These are phyloP conservation scores for Ciconia maguari DNA, from an alignment of 2,113 vertebrate genomes.

Conservation along the genomic window DNA sequence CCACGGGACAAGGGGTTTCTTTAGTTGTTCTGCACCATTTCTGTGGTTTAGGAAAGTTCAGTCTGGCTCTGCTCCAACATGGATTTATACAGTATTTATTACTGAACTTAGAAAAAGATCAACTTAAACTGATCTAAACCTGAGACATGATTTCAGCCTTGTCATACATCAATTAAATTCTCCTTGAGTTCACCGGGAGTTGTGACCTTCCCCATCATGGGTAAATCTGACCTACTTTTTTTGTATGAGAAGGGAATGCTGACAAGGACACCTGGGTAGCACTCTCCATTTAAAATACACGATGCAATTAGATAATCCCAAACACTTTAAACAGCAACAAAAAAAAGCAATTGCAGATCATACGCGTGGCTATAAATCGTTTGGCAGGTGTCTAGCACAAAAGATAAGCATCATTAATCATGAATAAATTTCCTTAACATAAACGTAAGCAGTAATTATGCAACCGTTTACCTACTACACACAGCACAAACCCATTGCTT, in stretches of 20 bases:
- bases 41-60: neutral
- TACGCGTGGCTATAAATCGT: neutral
- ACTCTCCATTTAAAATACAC: conserved; percentile 1
- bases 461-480: conserved; percentile 66
- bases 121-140: neutral
- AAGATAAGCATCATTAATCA: conserved; percentile 50
- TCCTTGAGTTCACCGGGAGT: neutral
- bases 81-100: neutral
- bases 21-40: neutral
- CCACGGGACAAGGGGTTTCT: neutral
- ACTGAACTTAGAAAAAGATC: neutral
- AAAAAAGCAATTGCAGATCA: neutral
- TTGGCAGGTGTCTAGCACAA: conserved; percentile 45
- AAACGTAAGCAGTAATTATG: conserved; percentile 5
- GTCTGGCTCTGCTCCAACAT: neutral
- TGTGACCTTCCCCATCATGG: neutral
- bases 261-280: conserved; percentile 17
- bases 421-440: conserved; percentile 38
- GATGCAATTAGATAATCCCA: conserved; percentile 2
- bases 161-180: conserved; percentile 18
- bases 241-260: neutral
- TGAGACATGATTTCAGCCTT: conserved; percentile 4
- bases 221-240: neutral
- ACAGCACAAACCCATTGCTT: conserved; percentile 64
- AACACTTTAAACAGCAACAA: conserved; percentile 5